Evolutionary conservation across 2,113 vertebrate species (phyloP).

Genomic region (Saimiri boliviensis): DNA sequence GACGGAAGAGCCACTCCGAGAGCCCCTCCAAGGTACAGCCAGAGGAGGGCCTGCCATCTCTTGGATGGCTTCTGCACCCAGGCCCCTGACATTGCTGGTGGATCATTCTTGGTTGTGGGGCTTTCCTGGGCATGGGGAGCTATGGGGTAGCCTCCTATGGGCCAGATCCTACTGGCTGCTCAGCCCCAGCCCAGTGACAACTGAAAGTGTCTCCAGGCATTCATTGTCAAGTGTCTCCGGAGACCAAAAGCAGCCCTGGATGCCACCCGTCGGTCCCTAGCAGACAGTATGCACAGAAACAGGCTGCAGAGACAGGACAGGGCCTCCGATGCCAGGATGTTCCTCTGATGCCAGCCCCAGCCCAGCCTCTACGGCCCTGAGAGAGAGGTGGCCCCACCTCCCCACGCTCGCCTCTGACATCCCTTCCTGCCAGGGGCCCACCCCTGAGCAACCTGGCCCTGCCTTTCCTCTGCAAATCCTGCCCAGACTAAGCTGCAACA

Average conservation of each 20-base stretch:
- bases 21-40: rapidly evolving
- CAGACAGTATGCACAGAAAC: rapidly evolving
- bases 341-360: neutral
- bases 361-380: neutral
- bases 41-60: neutral
- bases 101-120: neutral
- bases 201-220: neutral
- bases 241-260: rapidly evolving
- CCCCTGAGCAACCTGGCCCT: constrained; percentile 58
- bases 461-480: constrained; percentile 67
- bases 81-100: neutral
- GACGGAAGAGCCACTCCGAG: neutral
- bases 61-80: neutral
- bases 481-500: constrained; percentile 79
- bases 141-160: rapidly evolving
- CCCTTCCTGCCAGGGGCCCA: constrained; percentile 19
- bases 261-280: neutral
- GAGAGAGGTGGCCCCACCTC: neutral
- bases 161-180: rapidly evolving
- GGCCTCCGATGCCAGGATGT: too few species aligned
- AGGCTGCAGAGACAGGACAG: neutral
- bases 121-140: neutral
- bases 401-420: constrained; percentile 25
- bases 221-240: neutral
- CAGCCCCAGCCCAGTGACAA: too few species aligned